Percentiles rank a stretch among this genome's conserved stretches.
phyloP scores from a whole-genome alignment of 2,797 vertebrate genomes.

The Chelmon rostratus region DNA sequence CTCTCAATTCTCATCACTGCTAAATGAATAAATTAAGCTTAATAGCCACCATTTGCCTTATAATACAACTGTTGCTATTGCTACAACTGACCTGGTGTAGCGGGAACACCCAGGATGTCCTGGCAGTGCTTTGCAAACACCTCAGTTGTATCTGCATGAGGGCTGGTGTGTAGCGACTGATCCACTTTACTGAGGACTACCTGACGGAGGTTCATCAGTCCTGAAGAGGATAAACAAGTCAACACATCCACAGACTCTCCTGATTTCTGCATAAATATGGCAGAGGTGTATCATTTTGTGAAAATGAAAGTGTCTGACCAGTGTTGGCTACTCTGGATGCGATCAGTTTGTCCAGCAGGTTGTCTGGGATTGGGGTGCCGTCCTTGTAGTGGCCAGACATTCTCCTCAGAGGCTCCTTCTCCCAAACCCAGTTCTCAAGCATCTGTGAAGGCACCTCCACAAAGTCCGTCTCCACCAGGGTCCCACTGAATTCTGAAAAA shows the following conservation, averaged over 20 bases:
- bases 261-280: neutral
- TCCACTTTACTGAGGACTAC: constrained; percentile 96
- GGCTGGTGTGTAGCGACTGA: constrained; percentile 90
- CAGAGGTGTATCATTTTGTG: neutral
- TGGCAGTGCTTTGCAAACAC: constrained; percentile 90
- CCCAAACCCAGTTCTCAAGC: constrained; percentile 99
- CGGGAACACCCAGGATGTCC: constrained; percentile 93
- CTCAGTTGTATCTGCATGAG: constrained; percentile 86
- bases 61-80: no score
- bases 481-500: constrained; percentile 96
- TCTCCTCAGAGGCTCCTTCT: constrained; percentile 91
- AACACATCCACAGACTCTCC: neutral
- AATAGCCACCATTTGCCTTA: no score
- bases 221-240: constrained; percentile 71
- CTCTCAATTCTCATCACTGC: neutral
- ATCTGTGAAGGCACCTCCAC: constrained; percentile 97
- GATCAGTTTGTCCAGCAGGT: constrained; percentile 91
- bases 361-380: constrained; percentile 87
- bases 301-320: constrained; percentile 79
- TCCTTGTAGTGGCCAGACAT: constrained; percentile 95
- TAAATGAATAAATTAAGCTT: neutral
- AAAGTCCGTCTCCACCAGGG: constrained; percentile 95
- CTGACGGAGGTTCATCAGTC: constrained; percentile 94
- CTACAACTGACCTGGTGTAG: constrained; percentile 90
- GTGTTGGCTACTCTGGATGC: constrained; percentile 94